These are phyloP conservation scores for Oxystoma pomonae DNA, from an alignment of 2,888 invertebrate genomes.

Conservation along the genomic window DNA sequence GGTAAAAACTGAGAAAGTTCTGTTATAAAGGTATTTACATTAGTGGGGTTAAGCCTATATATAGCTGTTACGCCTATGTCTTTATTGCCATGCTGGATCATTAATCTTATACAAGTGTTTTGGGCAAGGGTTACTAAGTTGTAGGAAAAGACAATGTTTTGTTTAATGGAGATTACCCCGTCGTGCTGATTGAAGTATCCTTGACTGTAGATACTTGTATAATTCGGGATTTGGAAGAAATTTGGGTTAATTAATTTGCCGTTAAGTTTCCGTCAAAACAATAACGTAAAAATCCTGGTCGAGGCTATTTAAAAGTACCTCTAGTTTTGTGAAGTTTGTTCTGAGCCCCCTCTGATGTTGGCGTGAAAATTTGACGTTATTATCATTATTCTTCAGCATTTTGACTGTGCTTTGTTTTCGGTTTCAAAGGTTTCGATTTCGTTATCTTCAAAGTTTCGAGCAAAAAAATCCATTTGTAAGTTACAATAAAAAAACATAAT, in stretches of 20 bases:
- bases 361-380: not conserved
- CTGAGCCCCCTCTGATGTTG: not conserved
- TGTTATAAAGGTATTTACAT: not conserved
- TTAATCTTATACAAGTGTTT: not conserved
- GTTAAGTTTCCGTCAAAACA: not conserved
- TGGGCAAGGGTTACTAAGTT: not conserved
- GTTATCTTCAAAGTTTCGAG: not conserved
- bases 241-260: not conserved
- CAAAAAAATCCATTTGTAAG: not conserved
- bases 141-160: not conserved
- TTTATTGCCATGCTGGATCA: not conserved
- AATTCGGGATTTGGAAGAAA: not conserved
- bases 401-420: not conserved
- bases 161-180: not conserved
- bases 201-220: not conserved
- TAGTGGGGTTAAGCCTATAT: not conserved
- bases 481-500: not conserved
- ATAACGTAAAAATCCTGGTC: not conserved
- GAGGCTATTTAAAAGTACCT: not conserved
- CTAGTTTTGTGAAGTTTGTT: not conserved
- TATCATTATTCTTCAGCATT: not conserved
- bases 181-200: not conserved
- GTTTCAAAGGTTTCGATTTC: not conserved
- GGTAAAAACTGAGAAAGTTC: not conserved
- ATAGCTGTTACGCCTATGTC: constrained; percentile 1